Evolutionary conservation across 2,113 vertebrate species (phyloP).

Genomic region (Nestor notabilis): DNA sequence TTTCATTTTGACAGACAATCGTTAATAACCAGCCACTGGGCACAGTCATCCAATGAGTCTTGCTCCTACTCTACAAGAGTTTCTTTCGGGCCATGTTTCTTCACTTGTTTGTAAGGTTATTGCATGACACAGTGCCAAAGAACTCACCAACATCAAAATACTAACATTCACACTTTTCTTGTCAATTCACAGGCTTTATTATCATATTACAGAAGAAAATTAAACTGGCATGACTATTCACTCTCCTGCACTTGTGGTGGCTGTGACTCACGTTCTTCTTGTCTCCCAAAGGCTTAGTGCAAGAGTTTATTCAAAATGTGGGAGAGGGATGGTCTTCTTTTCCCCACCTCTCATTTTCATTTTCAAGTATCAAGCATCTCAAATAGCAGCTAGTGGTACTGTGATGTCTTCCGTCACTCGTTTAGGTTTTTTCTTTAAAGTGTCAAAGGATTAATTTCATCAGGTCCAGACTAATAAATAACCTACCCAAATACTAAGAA

Average conservation of each 20-base stretch:
- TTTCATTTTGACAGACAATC: conserved; percentile 48
- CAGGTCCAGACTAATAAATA: neutral
- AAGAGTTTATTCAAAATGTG: neutral
- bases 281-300: neutral
- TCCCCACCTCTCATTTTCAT: neutral
- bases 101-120: neutral
- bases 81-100: conserved; percentile 15
- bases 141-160: neutral
- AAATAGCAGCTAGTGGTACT: neutral
- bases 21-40: conserved; percentile 29
- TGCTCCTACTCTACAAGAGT: neutral
- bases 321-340: neutral
- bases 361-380: neutral
- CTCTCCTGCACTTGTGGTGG: neutral
- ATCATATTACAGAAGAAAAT: neutral
- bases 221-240: neutral
- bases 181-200: neutral
- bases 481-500: neutral
- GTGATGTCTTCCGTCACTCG: neutral
- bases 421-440: neutral
- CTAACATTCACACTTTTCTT: neutral
- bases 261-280: neutral
- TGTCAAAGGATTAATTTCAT: neutral
- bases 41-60: neutral
- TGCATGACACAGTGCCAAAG: neutral